Percentiles rank a stretch among this genome's conserved stretches.
Evolutionary conservation across 1,140 invertebrate species (phyloP).

Genomic region (Diabrotica virgifera): DNA sequence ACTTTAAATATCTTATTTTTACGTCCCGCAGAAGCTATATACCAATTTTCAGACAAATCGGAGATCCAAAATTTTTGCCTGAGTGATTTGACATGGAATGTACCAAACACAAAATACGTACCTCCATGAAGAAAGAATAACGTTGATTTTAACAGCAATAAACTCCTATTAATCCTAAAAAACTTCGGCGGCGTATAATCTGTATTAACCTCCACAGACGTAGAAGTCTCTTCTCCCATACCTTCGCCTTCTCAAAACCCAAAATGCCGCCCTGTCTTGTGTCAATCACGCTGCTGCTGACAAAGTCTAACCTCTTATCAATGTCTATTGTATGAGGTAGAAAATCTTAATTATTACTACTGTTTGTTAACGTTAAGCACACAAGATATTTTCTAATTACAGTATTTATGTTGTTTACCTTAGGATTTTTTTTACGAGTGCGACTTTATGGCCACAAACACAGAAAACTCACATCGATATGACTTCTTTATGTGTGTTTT

Average conservation of each 20-base stretch:
- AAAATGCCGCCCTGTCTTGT: not conserved
- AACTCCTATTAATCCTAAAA: slow-evolving; percentile 63
- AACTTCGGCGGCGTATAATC: slow-evolving; percentile 20
- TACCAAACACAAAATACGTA: slow-evolving; percentile 46
- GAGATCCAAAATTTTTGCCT: too few relatives aligned
- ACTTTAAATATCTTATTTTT: too few relatives aligned
- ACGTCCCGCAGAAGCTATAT: too few relatives aligned
- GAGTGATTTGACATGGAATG: too few relatives aligned
- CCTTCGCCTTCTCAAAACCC: not conserved
- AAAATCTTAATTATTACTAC: not conserved
- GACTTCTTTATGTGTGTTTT: too few relatives aligned
- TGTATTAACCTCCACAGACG: slow-evolving; percentile 27
- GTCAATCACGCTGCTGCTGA: not conserved
- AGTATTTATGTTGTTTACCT: not conserved
- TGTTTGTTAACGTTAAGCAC: not conserved
- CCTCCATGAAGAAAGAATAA: slow-evolving; percentile 78
- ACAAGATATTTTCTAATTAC: not conserved
- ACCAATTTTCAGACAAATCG: too few relatives aligned
- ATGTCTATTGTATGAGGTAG: not conserved
- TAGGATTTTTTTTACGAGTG: not conserved
- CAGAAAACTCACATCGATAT: too few relatives aligned
- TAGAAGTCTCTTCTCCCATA: slow-evolving; percentile 19
- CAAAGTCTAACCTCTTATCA: not conserved
- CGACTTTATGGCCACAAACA: too few relatives aligned
- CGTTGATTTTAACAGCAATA: slow-evolving; percentile 74